phyloP scores from a whole-genome alignment of 2,113 vertebrate species.

The Hydrolagus affinis region DNA sequence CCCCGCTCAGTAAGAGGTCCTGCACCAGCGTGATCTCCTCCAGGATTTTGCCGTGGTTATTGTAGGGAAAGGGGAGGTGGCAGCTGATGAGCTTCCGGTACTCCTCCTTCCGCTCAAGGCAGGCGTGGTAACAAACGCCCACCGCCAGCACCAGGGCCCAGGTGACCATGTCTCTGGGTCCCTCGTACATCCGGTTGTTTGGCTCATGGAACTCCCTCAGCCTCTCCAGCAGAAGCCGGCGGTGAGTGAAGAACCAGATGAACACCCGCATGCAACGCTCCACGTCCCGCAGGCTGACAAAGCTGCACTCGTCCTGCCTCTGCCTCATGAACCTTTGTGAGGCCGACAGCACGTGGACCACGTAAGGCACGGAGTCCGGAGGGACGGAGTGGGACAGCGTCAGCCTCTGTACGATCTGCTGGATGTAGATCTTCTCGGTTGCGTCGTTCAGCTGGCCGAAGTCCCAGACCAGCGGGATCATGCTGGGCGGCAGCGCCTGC shows the following conservation, averaged over 20 bases:
- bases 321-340: conserved; percentile 82
- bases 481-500: conserved; percentile 83
- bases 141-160: conserved; percentile 80
- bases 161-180: conserved; percentile 48
- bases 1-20: conserved; percentile 71
- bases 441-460: conserved; percentile 79
- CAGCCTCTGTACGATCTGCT: conserved; percentile 82
- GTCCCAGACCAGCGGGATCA: conserved; percentile 90
- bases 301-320: conserved; percentile 70
- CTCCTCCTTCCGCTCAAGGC: conserved; percentile 64
- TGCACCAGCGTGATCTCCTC: conserved; percentile 72
- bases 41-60: conserved; percentile 50
- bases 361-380: fast-evolving
- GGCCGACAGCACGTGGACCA: conserved; percentile 65
- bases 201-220: conserved; percentile 44
- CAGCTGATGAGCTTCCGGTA: conserved; percentile 62
- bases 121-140: conserved; percentile 86
- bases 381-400: conserved; percentile 32
- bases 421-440: conserved; percentile 72
- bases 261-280: conserved; percentile 84
- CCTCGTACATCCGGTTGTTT: fast-evolving
- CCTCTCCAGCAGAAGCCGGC: conserved; percentile 51
- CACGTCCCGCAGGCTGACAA: conserved; percentile 88
- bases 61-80: conserved; percentile 51
- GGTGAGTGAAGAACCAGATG: conserved; percentile 69